Base-by-base conservation (phyloP, 2,797 vertebrate genomes). In the Chaetodon trifasciatus region DNA sequence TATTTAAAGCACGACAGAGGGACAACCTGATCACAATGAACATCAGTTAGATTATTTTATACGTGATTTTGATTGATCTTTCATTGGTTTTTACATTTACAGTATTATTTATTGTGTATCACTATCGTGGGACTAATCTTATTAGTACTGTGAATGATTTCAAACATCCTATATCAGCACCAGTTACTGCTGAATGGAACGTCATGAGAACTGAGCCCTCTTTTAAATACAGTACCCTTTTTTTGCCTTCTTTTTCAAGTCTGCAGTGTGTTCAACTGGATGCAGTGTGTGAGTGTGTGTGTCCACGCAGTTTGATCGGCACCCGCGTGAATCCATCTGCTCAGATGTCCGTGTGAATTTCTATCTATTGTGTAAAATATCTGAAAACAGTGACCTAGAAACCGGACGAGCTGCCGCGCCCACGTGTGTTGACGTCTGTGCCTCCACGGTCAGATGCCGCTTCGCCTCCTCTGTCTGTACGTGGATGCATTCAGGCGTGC, bases 331-430 rank as follows among this genome's bases (percentile, higher is more conserved):
- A 46, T 53, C 21, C 24, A 24, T 15, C 12, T 46, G 40, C 35
- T 57, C 35, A 28, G 40, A n/a, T 13, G 28, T 2, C 17, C 6
- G 12, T 44, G 35, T 39, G 66, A 15, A 9, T 60, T 15, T 50
- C 6, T 19, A 49, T 49, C 35, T n/a, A 8, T 21, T 2, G 58
- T 55, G 19, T 56, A 63, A 58, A 62, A 57, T 10, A 40, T 68
- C 39, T 75, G 44, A 28, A 65, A 50, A 4, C 11, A 17, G 12
- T 52, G 71, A 78, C 75, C 67, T 53, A 17, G 40, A 69, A 49
- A 68, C 52, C 1, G 8, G 47, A 44, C 6, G 24, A 53, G 17
- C 62, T 15, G 62, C 21, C 40, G 1, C 17, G 24, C n/a, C 15
- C 56, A 23, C 21, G 15, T 66, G 70, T 57, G 56, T 67, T 35